Evolutionary conservation across 2,113 vertebrate species (phyloP), one percentile per base, ranked within the genome.

Genomic region (Alethe diademata): DNA sequence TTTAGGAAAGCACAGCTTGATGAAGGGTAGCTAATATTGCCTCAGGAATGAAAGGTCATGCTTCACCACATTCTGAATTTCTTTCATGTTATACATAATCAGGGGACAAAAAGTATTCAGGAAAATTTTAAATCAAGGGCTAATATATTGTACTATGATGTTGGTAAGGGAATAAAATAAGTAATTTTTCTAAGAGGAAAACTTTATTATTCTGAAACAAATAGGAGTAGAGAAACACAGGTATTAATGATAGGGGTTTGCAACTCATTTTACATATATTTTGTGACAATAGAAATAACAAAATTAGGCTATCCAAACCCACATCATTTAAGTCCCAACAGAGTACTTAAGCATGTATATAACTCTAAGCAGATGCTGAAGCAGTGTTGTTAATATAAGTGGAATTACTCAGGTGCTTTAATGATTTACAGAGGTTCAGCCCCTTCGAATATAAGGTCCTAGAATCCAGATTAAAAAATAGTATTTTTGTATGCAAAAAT

Each of bases 1-100:
- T 90, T 96, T 97, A 98, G 97, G 97, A 97, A 98, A 97, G 94
- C 96, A 97, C 95, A 98, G 97, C 96, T 97, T 98, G 98, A 98
- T 97, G 92, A 98, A 97, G 94, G 95, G 95, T 85, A 97, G 91
- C 88, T 95, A 97, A 48, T 97, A 95, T 61, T 95, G 93, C 88
- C 87, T 94, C 72, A 89, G 97, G 94, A 97, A 97, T 95, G 95
- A 97, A 97, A 97, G 96, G 96, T 96, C 97, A 97, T 95, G 96
- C 97, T 97, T 96, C 70, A 35, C 81, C 92, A 96, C 88, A 82
- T 97, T 96, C 88, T 97, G 96, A 90, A 96, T 97, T 97, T 98
- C 94, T 96, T 96, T 95, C 92, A 95, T 60, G 61, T 96, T 96
- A 88, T 71, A 97, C 80, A 95, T 95, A 97, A 97, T 96, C 89